Evolutionary conservation across 2,113 vertebrate genomes (phyloP), one percentile per base, ranked within the genome.

Genomic region (Ptilonorhynchus violaceus): DNA sequence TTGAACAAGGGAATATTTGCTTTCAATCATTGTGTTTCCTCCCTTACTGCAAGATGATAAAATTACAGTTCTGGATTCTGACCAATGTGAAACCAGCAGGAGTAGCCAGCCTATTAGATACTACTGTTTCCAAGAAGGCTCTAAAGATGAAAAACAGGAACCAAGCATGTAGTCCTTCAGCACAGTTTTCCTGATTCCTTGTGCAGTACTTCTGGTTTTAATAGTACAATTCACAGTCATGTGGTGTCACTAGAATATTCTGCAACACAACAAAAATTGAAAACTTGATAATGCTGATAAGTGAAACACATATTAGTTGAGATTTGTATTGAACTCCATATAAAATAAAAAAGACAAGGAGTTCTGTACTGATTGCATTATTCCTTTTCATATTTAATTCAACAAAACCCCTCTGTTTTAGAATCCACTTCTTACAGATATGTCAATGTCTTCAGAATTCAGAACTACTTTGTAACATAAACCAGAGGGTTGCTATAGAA

Each of bases 321-420:
- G 31, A 90, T 90, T 90, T 85, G 62, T 90, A 85, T 85, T 92
- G 95, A 95, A 90, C 53, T 90, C 49, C 58, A 49, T 85, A 90
- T 44, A 85, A 92, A 94, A 95, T 93, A 92, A 89, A 50, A 84
- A 91, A 93, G 74, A 87, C 58, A 79, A 88, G 24, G 37, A 94
- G 89, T 88, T 94, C 88, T 95, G 88, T 92, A 90, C 42, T 84
- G 86, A 93, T 86, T 89, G 60, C 79, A 75, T 86, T 96, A 93
- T 95, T 95, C 94, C 42, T 95, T 95, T 97, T 97, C 95, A 96
- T 96, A 96, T 97, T 97, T 97, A 95, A 96, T 97, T 96, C 91
- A 97, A 97, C 88, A 97, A 93, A 95, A 58, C 85, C 68, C 21
- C 68, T 83, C 75, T 84, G 79, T n/a, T 94, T 77, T 91, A 84